A percentile compares a stretch with the other conserved stretches of the same genome.
Evolutionary conservation across 2,797 vertebrate species (phyloP).

Genomic region (Cryptoprocta ferox): DNA sequence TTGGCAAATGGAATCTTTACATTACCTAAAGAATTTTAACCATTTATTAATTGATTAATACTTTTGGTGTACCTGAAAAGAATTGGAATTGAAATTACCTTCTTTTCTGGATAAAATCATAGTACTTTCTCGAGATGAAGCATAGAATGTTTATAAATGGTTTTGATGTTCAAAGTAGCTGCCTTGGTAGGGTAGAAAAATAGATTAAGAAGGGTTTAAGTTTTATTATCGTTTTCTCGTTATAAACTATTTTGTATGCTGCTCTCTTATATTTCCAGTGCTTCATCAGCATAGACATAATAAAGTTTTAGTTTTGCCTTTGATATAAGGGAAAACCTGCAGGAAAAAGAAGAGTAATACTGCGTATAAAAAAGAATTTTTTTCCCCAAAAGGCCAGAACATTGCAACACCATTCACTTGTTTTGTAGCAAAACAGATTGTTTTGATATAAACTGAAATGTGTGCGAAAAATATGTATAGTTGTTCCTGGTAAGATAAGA

Average conservation of each 20-base stretch:
- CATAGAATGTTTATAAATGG: neutral
- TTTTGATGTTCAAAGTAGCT: neutral
- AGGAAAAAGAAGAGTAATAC: neutral
- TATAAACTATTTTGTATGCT: neutral
- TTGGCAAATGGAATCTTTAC: neutral
- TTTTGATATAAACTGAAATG: constrained; percentile 49
- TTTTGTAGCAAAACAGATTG: constrained; percentile 49
- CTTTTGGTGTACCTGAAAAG: neutral
- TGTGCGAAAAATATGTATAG: constrained; percentile 23
- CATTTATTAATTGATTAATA: neutral
- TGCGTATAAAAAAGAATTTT: neutral
- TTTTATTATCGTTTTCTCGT: neutral
- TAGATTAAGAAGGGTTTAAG: neutral
- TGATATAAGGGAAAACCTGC: neutral
- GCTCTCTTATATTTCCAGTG: neutral
- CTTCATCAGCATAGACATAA: neutral
- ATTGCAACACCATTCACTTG: constrained; percentile 12
- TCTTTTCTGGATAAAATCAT: neutral
- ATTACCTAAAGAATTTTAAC: neutral
- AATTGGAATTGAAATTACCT: neutral
- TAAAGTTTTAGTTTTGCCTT: neutral
- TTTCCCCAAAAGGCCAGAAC: neutral
- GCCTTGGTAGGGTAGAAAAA: neutral
- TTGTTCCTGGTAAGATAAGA: neutral
- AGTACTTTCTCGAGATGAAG: neutral